Evolutionary conservation across 2,888 invertebrate genomes (phyloP).

Genomic region (Agrotis puta): DNA sequence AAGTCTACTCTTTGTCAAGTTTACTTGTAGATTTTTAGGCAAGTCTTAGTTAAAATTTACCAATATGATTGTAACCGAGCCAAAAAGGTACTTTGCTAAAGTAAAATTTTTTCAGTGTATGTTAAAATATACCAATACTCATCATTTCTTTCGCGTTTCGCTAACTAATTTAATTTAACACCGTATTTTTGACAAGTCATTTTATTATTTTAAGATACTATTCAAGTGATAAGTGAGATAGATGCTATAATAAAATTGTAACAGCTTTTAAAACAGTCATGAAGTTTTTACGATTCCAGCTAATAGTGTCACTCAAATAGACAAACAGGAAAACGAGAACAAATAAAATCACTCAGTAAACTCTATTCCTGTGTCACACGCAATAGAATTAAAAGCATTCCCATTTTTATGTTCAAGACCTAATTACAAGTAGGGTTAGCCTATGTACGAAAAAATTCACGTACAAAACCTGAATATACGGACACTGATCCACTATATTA

Average conservation of each 20-base stretch:
- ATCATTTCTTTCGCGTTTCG: too few species aligned
- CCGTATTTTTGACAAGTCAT: too few species aligned
- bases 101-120: too few species aligned
- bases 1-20: too few species aligned
- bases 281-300: slow-evolving; percentile 17
- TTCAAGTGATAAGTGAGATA: slow-evolving; percentile 6
- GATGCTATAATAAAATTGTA: background rate
- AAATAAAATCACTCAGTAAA: slow-evolving; percentile 43
- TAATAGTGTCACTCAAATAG: slow-evolving; percentile 35
- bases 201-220: slow-evolving; percentile 7
- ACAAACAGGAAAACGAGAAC: slow-evolving; percentile 48
- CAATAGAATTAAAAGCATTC: slow-evolving; percentile 51
- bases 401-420: slow-evolving; percentile 51
- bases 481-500: background rate
- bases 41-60: too few species aligned
- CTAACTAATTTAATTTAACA: too few species aligned
- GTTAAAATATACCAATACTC: too few species aligned
- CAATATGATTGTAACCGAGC: too few species aligned
- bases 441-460: background rate
- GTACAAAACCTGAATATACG: background rate
- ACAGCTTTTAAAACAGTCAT: slow-evolving; percentile 18
- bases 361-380: slow-evolving; percentile 36
- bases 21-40: too few species aligned
- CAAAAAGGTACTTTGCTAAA: too few species aligned
- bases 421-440: slow-evolving; percentile 28